These are phyloP conservation scores for Strix occidentalis DNA, from an alignment of 2,797 vertebrate species.

Conservation along the genomic window DNA sequence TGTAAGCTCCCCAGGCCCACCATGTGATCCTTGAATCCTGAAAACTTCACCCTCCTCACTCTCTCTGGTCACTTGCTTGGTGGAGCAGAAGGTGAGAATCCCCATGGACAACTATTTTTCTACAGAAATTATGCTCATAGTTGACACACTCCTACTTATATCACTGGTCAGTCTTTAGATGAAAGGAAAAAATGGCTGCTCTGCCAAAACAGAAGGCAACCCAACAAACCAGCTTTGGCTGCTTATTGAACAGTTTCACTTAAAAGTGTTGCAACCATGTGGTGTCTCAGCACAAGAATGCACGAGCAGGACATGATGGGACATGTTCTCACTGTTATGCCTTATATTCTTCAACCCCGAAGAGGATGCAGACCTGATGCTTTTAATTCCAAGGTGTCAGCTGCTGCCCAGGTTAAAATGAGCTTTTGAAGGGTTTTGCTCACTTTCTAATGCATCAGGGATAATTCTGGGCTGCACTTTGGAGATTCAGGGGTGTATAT, in stretches of 20 bases:
- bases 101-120: not conserved
- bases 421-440: not conserved
- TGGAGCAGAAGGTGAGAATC: not conserved
- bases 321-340: not conserved
- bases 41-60: not conserved
- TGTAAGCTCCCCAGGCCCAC: not conserved
- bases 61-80: not conserved
- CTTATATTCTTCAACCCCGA: not conserved
- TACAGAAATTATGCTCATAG: fast-evolving
- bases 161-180: not conserved
- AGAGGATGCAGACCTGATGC: not conserved
- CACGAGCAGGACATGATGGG: not conserved
- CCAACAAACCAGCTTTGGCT: not conserved
- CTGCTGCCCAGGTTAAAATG: not conserved
- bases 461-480: not conserved
- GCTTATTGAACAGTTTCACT: not conserved
- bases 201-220: not conserved
- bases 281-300: not conserved
- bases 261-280: not conserved
- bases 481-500: not conserved
- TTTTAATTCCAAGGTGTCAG: not conserved
- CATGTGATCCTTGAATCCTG: not conserved
- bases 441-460: not conserved
- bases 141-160: not conserved
- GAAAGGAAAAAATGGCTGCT: not conserved